A percentile compares a stretch with the other conserved stretches of the same genome.
These are phyloP conservation scores for Homarus americanus DNA, from an alignment of 1,140 invertebrate species.

Conservation along the genomic window DNA sequence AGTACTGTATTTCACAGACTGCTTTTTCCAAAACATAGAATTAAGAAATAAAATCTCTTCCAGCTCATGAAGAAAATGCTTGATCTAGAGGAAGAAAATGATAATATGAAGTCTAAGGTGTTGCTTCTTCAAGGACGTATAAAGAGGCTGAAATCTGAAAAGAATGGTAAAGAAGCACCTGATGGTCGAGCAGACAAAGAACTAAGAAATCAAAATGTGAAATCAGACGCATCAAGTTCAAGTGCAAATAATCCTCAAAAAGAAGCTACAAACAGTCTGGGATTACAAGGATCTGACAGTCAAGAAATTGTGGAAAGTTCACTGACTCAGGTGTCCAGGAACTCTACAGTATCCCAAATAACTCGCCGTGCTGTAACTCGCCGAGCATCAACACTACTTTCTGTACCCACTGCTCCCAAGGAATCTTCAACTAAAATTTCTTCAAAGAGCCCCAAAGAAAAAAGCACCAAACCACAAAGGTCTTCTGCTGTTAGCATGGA, in stretches of 20 bases:
- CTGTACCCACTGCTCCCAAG: not conserved
- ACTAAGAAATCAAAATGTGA: not conserved
- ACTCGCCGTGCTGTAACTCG: not conserved
- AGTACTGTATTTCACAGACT: too few relatives aligned
- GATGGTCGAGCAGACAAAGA: not conserved
- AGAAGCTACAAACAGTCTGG: not conserved
- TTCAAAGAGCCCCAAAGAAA: not conserved
- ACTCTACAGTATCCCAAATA: not conserved
- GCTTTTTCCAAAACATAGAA: not conserved
- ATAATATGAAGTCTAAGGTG: slow-evolving; percentile 25
- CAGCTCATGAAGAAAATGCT: slow-evolving; percentile 36
- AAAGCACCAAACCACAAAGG: not conserved
- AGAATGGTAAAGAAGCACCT: not conserved
- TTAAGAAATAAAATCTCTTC: not conserved
- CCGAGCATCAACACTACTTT: not conserved
- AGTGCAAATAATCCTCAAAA: not conserved
- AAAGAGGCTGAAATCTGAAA: slow-evolving; percentile 16
- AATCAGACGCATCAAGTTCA: not conserved
- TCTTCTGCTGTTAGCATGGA: not conserved
- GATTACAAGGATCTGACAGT: not conserved
- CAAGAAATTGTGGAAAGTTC: slow-evolving; percentile 9
- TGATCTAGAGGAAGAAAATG: slow-evolving; percentile 35
- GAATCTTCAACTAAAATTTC: not conserved
- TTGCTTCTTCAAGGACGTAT: slow-evolving; percentile 18
- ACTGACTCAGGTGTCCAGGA: not conserved